Percentiles rank a stretch among this genome's conserved stretches.
Evolutionary conservation across 2,888 invertebrate species (phyloP).

Genomic region (Rhorus exstirpatorius): DNA sequence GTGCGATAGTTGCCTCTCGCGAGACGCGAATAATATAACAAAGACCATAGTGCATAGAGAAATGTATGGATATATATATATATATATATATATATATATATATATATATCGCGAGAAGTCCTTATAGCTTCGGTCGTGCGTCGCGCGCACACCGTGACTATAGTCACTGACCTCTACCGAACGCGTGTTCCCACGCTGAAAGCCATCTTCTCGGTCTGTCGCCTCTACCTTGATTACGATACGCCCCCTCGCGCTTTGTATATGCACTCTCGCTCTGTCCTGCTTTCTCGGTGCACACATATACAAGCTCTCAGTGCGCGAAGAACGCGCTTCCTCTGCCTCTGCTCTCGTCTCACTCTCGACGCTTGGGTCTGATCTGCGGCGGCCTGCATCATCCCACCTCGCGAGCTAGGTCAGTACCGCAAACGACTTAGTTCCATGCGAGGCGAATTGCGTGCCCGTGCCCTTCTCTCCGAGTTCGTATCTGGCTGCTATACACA

Average conservation of each 20-base stretch:
- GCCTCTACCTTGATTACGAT: constrained; percentile 80
- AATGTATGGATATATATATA: constrained; percentile 11
- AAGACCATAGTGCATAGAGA: constrained; percentile 8
- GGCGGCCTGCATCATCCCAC: constrained; percentile 73
- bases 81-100: constrained; percentile 27
- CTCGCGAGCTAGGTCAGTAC: constrained; percentile 82
- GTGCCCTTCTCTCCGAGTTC: constrained; percentile 12
- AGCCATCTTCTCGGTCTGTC: constrained; percentile 79
- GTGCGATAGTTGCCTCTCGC: constrained; percentile 2
- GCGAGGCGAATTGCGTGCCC: constrained; percentile 64
- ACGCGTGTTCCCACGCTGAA: constrained; percentile 83
- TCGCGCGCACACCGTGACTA: constrained; percentile 68
- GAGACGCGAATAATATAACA: constrained; percentile 13
- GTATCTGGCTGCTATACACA: constrained; percentile 6
- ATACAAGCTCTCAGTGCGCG: constrained; percentile 31
- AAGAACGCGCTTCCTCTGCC: constrained; percentile 25
- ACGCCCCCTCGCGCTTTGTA: constrained; percentile 77
- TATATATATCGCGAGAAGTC: constrained; percentile 13
- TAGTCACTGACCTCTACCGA: constrained; percentile 78
- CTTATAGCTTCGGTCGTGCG: constrained; percentile 47
- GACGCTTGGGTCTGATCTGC: constrained; percentile 68
- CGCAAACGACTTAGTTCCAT: constrained; percentile 81
- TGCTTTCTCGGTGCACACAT: constrained; percentile 23
- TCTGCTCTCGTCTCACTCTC: constrained; percentile 37
- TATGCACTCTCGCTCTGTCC: constrained; percentile 28